Evolutionary conservation across 2,888 invertebrate genomes (phyloP).

Genomic region (Dromius quadrimaculatus): DNA sequence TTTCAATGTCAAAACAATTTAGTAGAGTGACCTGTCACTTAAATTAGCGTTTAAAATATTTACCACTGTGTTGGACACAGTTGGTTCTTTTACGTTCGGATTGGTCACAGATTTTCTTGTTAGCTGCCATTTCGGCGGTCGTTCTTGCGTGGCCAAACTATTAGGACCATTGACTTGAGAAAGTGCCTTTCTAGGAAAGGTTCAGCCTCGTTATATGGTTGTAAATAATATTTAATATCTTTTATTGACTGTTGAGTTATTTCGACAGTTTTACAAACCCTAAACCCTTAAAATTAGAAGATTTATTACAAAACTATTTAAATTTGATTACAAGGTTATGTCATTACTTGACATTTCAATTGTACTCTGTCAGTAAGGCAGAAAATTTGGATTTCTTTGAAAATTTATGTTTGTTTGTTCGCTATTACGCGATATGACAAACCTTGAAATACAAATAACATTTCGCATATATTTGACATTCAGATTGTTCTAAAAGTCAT

Average conservation of each 20-base stretch:
- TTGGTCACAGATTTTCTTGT: conserved; percentile 9
- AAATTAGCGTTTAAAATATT: conserved; percentile 27
- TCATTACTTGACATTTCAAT: too few species aligned
- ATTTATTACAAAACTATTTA: too few species aligned
- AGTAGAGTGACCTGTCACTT: not conserved
- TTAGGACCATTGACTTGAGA: not conserved
- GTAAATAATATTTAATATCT: not conserved
- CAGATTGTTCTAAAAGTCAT: conserved; percentile 33
- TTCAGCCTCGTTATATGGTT: not conserved
- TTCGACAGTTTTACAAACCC: not conserved
- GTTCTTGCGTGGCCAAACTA: too few species aligned
- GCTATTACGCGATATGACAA: conserved; percentile 28
- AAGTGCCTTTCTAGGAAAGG: conserved; percentile 6
- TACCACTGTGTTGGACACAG: conserved; percentile 13
- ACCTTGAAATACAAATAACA: conserved; percentile 33
- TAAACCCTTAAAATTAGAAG: too few species aligned
- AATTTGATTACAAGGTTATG: too few species aligned
- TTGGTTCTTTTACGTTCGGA: not conserved
- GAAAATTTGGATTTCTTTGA: not conserved
- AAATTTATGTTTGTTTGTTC: conserved; percentile 13
- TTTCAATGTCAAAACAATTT: conserved; percentile 15
- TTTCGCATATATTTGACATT: conserved; percentile 39
- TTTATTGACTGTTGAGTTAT: not conserved
- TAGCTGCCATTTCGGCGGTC: not conserved
- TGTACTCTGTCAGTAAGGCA: not conserved